phyloP scores from a whole-genome alignment of 1,140 invertebrate species.

The Phymorhynchus buccinoides region DNA sequence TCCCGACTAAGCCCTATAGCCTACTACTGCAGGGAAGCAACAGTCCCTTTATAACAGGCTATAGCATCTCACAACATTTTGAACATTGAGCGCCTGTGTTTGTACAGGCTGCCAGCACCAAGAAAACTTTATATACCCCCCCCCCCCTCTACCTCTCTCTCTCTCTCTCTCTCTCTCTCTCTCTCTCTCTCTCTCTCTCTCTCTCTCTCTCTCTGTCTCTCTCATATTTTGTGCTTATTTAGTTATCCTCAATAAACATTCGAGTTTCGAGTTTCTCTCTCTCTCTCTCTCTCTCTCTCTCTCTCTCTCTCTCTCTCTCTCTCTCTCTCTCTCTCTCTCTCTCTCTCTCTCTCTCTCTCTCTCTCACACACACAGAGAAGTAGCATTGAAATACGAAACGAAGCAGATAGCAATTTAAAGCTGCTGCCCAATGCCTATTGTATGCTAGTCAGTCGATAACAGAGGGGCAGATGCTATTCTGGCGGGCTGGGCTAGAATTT shows the following conservation, averaged over 20 bases:
- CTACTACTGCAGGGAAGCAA: not conserved
- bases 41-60: not conserved
- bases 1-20: not conserved
- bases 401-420: not conserved
- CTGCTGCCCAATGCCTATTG: not conserved
- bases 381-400: not conserved
- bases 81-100: not conserved
- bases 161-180: constrained; percentile 1
- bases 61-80: not conserved
- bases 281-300: not conserved
- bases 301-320: not conserved
- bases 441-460: too few relatives aligned
- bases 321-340: not conserved
- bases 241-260: too few relatives aligned
- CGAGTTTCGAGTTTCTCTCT: too few relatives aligned
- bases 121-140: not conserved
- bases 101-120: not conserved
- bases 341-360: constrained; percentile 19
- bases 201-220: not conserved
- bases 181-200: not conserved
- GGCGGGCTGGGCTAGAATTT: too few relatives aligned
- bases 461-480: too few relatives aligned
- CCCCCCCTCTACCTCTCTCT: too few relatives aligned
- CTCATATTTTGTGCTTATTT: too few relatives aligned
- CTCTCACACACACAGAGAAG: not conserved